Evolutionary conservation across 2,113 vertebrate genomes (phyloP).

Genomic region (Heterocephalus glaber): DNA sequence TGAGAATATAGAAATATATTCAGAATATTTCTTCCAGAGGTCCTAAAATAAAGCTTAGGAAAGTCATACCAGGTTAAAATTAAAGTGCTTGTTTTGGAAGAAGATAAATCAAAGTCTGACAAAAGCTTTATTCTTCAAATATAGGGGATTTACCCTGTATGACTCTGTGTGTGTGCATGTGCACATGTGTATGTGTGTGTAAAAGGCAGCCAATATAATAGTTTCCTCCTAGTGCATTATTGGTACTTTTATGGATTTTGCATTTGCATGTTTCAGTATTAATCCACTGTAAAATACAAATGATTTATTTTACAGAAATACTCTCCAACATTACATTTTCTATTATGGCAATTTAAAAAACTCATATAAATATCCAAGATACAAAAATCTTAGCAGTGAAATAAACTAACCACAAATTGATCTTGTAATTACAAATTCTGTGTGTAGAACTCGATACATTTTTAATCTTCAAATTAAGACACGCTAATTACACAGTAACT

Average conservation of each 20-base stretch:
- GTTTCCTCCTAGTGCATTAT: not conserved
- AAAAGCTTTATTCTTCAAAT: not conserved
- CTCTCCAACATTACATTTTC: not conserved
- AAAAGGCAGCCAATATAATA: not conserved
- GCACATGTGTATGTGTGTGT: not conserved
- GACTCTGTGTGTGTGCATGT: not conserved
- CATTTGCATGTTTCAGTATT: not conserved
- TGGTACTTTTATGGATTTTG: not conserved
- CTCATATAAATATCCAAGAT: slow-evolving; percentile 47
- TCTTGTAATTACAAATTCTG: slow-evolving; percentile 76
- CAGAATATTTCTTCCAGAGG: not conserved
- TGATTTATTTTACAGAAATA: slow-evolving; percentile 53
- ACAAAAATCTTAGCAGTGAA: slow-evolving; percentile 66
- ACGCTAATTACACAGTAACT: slow-evolving; percentile 75
- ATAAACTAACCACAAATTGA: slow-evolving; percentile 71
- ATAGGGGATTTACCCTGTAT: not conserved
- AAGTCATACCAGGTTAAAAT: not conserved
- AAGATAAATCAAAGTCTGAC: not conserved
- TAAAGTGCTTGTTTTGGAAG: not conserved
- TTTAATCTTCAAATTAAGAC: slow-evolving; percentile 80
- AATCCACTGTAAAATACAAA: not conserved
- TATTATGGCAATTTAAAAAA: slow-evolving; percentile 29
- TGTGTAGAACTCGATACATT: slow-evolving; percentile 69
- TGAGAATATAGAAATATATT: not conserved
- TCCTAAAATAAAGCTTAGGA: not conserved